Evolutionary conservation across 2,797 vertebrate genomes (phyloP), one percentile per base, ranked within the genome.

Genomic region (Oreonectes daqikongensis): DNA sequence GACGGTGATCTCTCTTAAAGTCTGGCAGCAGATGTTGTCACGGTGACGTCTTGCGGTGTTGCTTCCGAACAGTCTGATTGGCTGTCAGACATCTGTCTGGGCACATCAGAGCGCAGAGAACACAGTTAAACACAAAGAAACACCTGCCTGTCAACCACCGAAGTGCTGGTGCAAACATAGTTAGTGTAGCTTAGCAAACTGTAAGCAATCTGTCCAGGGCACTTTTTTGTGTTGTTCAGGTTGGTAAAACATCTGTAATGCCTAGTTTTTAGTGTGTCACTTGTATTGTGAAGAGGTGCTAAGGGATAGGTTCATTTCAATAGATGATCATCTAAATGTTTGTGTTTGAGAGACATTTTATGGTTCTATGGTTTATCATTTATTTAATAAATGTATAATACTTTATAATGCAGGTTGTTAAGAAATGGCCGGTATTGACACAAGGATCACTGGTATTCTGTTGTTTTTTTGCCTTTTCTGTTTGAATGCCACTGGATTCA

Each of bases 81-180:
- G 59, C 82, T 52, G 84, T 80, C 79, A 46, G 67, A 30, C 68
- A 69, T 32, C 79, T 83, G 82, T 84, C 81, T 72, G 53, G 80
- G 60, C 67, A 42, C 46, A 69, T 67, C 63, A 76, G 68, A 72
- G 18, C 38, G 38, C 69, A 48, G 64, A 35, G 38, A 18, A 69
- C 68, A 46, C 68, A 75, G 72, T 75, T 73, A 15, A 76, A 70
- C 17, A 38, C 48, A 75, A 64, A 67, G 59, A 53, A 78, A 70
- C 83, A 81, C 71, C 78, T 77, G 17, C 74, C 72, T 78, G 77
- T 84, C 80, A 82, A 44, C 42, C 64, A 46, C 40, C 53, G 63
- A 81, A 50, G n/a, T 75, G 55, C 32, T 7, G 80, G 18, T 72
- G 55, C 38, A 17, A 80, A 59, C 60, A 48, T 66, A 18, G 40